Evolutionary conservation across 2,888 invertebrate genomes (phyloP).

Genomic region (Tineola bisselliella): DNA sequence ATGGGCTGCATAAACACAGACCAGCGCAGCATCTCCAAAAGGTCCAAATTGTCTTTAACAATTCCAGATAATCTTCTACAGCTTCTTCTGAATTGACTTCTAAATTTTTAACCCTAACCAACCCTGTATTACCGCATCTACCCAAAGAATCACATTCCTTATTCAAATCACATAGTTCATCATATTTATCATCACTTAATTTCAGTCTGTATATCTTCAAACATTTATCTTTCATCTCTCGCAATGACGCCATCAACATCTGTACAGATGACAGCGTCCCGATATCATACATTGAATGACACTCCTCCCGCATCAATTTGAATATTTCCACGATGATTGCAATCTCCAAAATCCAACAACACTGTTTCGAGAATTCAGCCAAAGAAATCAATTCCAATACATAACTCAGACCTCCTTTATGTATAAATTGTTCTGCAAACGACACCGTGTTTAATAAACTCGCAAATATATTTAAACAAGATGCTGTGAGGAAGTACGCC

Average conservation of each 20-base stretch:
- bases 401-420: slow-evolving; percentile 65
- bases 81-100: slow-evolving; percentile 24
- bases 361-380: slow-evolving; percentile 65
- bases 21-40: slow-evolving; percentile 63
- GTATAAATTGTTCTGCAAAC: slow-evolving; percentile 69
- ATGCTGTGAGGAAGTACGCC: slow-evolving; percentile 66
- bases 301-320: slow-evolving; percentile 44
- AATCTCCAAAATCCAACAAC: slow-evolving; percentile 70
- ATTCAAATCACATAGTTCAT: slow-evolving; percentile 37
- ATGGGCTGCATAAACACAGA: slow-evolving; percentile 65
- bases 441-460: slow-evolving; percentile 63
- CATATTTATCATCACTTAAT: slow-evolving; percentile 36
- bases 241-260: slow-evolving; percentile 50
- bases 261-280: slow-evolving; percentile 47
- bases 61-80: slow-evolving; percentile 35
- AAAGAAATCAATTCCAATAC: slow-evolving; percentile 63
- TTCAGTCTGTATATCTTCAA: slow-evolving; percentile 42
- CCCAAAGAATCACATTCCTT: slow-evolving; percentile 25
- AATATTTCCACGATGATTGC: slow-evolving; percentile 69
- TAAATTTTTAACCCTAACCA: background rate
- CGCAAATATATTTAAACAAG: slow-evolving; percentile 70
- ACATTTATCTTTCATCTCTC: slow-evolving; percentile 44
- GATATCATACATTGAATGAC: slow-evolving; percentile 41
- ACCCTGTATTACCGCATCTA: slow-evolving; percentile 21
- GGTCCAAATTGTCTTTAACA: slow-evolving; percentile 48